phyloP scores from a whole-genome alignment of 2,888 invertebrate species.

The Ichneumoninae sp. region DNA sequence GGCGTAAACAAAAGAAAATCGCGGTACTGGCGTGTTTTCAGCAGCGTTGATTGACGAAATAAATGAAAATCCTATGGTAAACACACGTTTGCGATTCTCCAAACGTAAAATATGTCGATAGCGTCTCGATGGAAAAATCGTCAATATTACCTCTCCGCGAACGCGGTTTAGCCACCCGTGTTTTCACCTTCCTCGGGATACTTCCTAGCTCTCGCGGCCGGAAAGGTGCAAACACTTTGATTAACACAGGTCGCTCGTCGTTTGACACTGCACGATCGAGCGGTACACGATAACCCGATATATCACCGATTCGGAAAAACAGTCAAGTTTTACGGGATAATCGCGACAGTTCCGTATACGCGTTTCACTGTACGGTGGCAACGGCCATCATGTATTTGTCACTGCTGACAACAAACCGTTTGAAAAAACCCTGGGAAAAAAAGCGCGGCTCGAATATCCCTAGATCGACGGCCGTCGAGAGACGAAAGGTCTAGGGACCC shows the following conservation, averaged over 20 bases:
- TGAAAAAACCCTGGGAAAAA: slow-evolving; percentile 66
- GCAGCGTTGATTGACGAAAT: slow-evolving; percentile 55
- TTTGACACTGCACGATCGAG: slow-evolving; percentile 42
- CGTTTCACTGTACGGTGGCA: slow-evolving; percentile 82
- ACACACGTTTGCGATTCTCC: slow-evolving; percentile 59
- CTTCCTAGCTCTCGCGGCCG: slow-evolving; percentile 47
- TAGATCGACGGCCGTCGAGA: slow-evolving; percentile 27
- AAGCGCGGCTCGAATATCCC: slow-evolving; percentile 66
- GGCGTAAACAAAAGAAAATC: slow-evolving; percentile 82
- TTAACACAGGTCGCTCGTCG: neutral
- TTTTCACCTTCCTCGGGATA: slow-evolving; percentile 71
- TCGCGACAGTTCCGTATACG: slow-evolving; percentile 79
- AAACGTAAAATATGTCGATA: slow-evolving; percentile 72
- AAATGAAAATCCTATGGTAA: slow-evolving; percentile 53
- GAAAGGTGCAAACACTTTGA: slow-evolving; percentile 6
- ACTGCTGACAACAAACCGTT: slow-evolving; percentile 79
- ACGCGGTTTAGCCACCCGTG: slow-evolving; percentile 80
- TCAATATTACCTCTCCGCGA: slow-evolving; percentile 81
- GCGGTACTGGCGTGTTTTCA: slow-evolving; percentile 65
- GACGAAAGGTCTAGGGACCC: slow-evolving; percentile 37
- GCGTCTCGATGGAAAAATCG: slow-evolving; percentile 80
- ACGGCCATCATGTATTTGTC: slow-evolving; percentile 83
- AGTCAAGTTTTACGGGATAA: slow-evolving; percentile 71
- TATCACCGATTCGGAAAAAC: slow-evolving; percentile 68
- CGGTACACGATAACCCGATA: slow-evolving; percentile 45